Evolutionary conservation across 1,140 invertebrate species (phyloP), one percentile per base, ranked within the genome.

Genomic region (Zaprionus inermis): DNA sequence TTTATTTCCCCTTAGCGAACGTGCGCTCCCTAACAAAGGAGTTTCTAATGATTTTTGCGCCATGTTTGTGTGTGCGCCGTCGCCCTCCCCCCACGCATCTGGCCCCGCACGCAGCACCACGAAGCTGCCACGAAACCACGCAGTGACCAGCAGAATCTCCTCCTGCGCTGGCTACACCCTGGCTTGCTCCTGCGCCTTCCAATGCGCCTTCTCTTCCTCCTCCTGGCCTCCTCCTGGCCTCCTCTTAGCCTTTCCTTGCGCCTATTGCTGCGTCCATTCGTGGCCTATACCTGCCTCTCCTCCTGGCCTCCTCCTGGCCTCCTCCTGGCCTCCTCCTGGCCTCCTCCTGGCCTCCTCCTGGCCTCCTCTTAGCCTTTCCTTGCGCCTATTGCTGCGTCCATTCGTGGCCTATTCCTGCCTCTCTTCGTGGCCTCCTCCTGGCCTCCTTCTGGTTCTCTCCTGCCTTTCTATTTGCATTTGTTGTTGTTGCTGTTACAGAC

Each of bases 31-130:
- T 79, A 89, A 88, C 83, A 89, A 90, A 90, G 84, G 81, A 90
- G 84, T 80, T 89, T 89, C 84, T 90, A 89, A 89, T 90, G 84
- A 89, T 89, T 89, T 89, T 89, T 89, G 82, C 81, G 84, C 75
- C 78, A 74, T 88, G 84, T 90, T 89, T 81, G 84, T 81, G 57
- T 58, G 59, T 20, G 56, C 28, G 22, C 14, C 14, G 2, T 2
- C 14, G 3, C 5, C 36, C 3, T 1, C 14, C 1, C 1, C 22
- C 24, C 24, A 3, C 24, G 24, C n/a, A n/a, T n/a, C n/a, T n/a
- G n/a, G n/a, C n/a, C 36, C n/a, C 2, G 38, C n/a, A 44, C 38
- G 36, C 36, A 41, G 36, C 36, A 41, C 36, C 36, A 41, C 36
- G 7, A 32, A 32, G 30, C 30, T 1, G 44, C 32, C 32, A 72